phyloP scores from a whole-genome alignment of 2,888 invertebrate genomes.

The Elmis aenea region DNA sequence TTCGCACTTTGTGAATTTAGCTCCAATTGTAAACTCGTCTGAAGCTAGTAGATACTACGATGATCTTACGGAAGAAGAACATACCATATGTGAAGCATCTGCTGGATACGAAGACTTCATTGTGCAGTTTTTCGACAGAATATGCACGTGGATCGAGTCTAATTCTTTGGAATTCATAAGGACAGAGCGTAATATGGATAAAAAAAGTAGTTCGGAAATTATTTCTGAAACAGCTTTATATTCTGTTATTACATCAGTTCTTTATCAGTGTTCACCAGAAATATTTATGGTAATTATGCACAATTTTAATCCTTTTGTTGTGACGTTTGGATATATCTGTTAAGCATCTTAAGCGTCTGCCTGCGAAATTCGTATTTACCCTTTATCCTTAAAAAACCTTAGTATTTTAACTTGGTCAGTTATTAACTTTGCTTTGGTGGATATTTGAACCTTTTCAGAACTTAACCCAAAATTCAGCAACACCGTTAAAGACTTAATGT shows the following conservation, averaged over 20 bases:
- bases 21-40: conserved; percentile 83
- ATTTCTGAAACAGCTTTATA: conserved; percentile 67
- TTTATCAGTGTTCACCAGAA: conserved; percentile 66
- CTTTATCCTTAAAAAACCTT: no score
- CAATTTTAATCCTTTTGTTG: neutral
- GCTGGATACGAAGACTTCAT: conserved; percentile 88
- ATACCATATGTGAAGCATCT: conserved; percentile 70
- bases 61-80: conserved; percentile 74
- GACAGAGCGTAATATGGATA: conserved; percentile 55
- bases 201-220: conserved; percentile 62
- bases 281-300: conserved; percentile 52
- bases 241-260: conserved; percentile 61
- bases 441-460: no score
- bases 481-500: conserved; percentile 1
- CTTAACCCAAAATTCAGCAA: no score
- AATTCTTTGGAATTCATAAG: conserved; percentile 64
- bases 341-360: no score
- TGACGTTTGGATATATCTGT: conserved; percentile 4
- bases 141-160: conserved; percentile 67
- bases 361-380: no score
- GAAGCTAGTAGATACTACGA: conserved; percentile 61
- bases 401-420: no score
- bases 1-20: conserved; percentile 67
- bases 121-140: conserved; percentile 74
- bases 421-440: no score